phyloP scores from a whole-genome alignment of 2,888 invertebrate genomes.

The Aricia artaxerxes region DNA sequence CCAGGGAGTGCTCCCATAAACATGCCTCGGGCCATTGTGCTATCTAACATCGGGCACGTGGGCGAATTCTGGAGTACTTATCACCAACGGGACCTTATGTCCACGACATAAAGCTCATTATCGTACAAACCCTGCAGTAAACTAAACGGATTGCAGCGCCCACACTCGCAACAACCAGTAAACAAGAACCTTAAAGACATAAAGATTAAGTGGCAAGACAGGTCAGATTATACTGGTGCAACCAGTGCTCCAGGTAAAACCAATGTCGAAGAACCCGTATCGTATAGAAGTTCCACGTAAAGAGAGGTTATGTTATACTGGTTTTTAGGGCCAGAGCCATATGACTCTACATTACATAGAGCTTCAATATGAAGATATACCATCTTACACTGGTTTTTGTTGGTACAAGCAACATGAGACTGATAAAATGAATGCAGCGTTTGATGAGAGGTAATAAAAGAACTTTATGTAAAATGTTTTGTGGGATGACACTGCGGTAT shows the following conservation, averaged over 20 bases:
- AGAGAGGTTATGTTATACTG: neutral
- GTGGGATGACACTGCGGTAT: slow-evolving; percentile 47
- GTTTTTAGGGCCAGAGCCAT: neutral
- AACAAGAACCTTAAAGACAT: slow-evolving; percentile 47
- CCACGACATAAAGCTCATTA: neutral
- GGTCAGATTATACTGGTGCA: neutral
- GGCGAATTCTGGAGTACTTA: slow-evolving; percentile 61
- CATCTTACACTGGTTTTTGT: neutral
- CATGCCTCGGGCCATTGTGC: slow-evolving; percentile 64
- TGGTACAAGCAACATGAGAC: neutral
- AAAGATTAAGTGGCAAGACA: neutral
- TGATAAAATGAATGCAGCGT: slow-evolving; percentile 17
- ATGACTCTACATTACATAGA: neutral
- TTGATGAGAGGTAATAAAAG: slow-evolving; percentile 48
- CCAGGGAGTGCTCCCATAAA: slow-evolving; percentile 64
- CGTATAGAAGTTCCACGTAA: neutral
- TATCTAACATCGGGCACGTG: slow-evolving; percentile 71
- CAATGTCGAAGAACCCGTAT: neutral
- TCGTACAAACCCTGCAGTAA: neutral
- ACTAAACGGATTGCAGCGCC: slow-evolving; percentile 53
- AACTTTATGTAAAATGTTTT: slow-evolving; percentile 65
- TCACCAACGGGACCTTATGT: neutral
- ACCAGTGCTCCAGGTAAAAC: neutral
- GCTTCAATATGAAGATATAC: neutral
- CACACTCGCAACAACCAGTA: slow-evolving; percentile 62